phyloP scores from a whole-genome alignment of 2,888 invertebrate genomes.

The Ectemnius cavifrons region DNA sequence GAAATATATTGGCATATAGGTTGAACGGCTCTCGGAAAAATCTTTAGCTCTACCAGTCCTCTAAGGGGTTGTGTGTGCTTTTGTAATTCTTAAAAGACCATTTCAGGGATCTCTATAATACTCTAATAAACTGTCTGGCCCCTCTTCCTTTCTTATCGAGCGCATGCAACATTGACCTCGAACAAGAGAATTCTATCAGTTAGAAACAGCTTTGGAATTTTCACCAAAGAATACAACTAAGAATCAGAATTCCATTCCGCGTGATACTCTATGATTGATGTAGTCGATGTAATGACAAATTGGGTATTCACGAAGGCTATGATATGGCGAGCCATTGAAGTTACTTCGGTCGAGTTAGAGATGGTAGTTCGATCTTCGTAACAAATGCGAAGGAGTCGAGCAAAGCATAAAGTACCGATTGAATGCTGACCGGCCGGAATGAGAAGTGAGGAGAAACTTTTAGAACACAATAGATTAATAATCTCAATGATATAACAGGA shows the following conservation, averaged over 20 bases:
- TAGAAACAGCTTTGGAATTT: background rate
- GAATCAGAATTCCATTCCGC: too few relatives aligned
- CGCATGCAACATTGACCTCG: background rate
- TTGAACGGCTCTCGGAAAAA: constrained; percentile 31
- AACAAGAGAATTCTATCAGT: background rate
- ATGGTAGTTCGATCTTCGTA: too few relatives aligned
- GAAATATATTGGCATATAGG: constrained; percentile 40
- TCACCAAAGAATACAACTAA: too few relatives aligned
- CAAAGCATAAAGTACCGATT: too few relatives aligned
- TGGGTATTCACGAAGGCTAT: too few relatives aligned
- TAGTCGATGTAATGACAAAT: too few relatives aligned
- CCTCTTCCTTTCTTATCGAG: background rate
- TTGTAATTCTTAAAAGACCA: constrained; percentile 8
- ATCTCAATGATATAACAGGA: background rate
- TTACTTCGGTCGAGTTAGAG: too few relatives aligned
- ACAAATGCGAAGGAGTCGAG: too few relatives aligned
- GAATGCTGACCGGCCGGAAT: too few relatives aligned
- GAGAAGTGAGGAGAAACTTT: background rate
- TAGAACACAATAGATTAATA: constrained; percentile 20
- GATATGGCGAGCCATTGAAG: too few relatives aligned
- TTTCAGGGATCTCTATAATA: background rate
- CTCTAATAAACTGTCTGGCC: background rate
- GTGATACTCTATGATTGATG: too few relatives aligned
- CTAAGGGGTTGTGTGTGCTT: constrained; percentile 9
- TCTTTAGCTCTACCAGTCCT: constrained; percentile 22